Percentiles rank a stretch among this genome's conserved stretches.
These are phyloP conservation scores for Polymixis flavicincta DNA, from an alignment of 2,888 invertebrate genomes.

Conservation along the genomic window DNA sequence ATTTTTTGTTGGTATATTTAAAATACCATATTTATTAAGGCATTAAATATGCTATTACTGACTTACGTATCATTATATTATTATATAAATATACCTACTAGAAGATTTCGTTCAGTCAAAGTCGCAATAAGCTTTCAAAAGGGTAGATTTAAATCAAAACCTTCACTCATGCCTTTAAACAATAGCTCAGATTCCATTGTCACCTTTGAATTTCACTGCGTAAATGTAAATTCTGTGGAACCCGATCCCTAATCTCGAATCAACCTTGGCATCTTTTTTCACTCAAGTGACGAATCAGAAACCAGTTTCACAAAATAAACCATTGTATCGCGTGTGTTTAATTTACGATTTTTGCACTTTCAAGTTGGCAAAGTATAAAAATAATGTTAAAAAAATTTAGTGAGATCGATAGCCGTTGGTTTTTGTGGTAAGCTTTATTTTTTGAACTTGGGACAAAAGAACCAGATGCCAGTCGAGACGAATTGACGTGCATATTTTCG, in stretches of 20 bases:
- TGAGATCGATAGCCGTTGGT: constrained; percentile 43
- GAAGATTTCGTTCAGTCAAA: background rate
- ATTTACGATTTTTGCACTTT: constrained; percentile 57
- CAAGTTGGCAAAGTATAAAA: constrained; percentile 25
- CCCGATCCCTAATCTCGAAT: constrained; percentile 4
- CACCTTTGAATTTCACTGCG: background rate
- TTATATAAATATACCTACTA: background rate
- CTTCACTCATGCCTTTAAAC: background rate
- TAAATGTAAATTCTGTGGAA: constrained; percentile 40
- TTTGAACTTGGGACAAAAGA: constrained; percentile 1
- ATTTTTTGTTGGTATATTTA: too few species aligned
- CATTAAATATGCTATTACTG: too few species aligned
- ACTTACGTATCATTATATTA: too few species aligned
- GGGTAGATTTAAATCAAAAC: background rate
- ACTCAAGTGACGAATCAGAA: constrained; percentile 63
- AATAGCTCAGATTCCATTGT: background rate
- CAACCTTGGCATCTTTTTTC: constrained; percentile 18
- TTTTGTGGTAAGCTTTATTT: constrained; percentile 12
- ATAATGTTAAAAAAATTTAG: constrained; percentile 29
- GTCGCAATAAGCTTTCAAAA: background rate
- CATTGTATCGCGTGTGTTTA: constrained; percentile 62
- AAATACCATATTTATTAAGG: too few species aligned
- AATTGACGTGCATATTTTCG: background rate
- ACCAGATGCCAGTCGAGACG: background rate
- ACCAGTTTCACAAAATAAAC: constrained; percentile 56